A percentile compares a stretch with the other conserved stretches of the same genome.
These are phyloP conservation scores for Pachypanchax playfairii DNA, from an alignment of 2,113 vertebrate species.

Conservation along the genomic window DNA sequence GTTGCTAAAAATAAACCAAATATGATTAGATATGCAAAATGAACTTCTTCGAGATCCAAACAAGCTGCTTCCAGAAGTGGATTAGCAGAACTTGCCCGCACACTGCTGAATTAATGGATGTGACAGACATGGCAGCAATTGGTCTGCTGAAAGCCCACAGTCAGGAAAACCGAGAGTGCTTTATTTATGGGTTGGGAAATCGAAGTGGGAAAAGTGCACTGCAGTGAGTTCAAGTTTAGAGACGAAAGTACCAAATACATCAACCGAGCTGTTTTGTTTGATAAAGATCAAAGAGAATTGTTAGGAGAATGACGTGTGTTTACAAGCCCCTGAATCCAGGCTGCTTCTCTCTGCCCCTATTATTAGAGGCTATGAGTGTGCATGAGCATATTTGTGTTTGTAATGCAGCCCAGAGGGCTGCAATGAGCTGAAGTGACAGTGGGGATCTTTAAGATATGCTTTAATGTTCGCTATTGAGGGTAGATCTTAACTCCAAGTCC, in stretches of 20 bases:
- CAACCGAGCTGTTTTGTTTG: slow-evolving; percentile 67
- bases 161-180: slow-evolving; percentile 60
- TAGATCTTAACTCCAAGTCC: slow-evolving; percentile 58
- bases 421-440: slow-evolving; percentile 69
- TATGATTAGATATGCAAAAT: slow-evolving; percentile 35
- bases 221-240: slow-evolving; percentile 40
- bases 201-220: slow-evolving; percentile 46
- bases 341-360: slow-evolving; percentile 49
- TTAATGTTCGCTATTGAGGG: slow-evolving; percentile 56
- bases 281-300: slow-evolving; percentile 73
- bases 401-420: slow-evolving; percentile 50
- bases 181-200: slow-evolving; percentile 61
- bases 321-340: slow-evolving; percentile 56
- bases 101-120: slow-evolving; percentile 61
- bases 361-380: slow-evolving; percentile 56
- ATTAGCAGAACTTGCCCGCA: slow-evolving; percentile 42
- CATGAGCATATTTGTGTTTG: slow-evolving; percentile 32
- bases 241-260: slow-evolving; percentile 53
- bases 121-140: slow-evolving; percentile 62
- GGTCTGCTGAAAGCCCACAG: slow-evolving; percentile 53
- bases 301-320: slow-evolving; percentile 62
- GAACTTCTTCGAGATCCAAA: slow-evolving; percentile 45
- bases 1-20: slow-evolving; percentile 36
- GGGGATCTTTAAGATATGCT: slow-evolving; percentile 68
- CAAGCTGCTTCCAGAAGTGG: slow-evolving; percentile 39